These are phyloP conservation scores for Aphidius ervi DNA, from an alignment of 1,140 invertebrate genomes.

Conservation along the genomic window DNA sequence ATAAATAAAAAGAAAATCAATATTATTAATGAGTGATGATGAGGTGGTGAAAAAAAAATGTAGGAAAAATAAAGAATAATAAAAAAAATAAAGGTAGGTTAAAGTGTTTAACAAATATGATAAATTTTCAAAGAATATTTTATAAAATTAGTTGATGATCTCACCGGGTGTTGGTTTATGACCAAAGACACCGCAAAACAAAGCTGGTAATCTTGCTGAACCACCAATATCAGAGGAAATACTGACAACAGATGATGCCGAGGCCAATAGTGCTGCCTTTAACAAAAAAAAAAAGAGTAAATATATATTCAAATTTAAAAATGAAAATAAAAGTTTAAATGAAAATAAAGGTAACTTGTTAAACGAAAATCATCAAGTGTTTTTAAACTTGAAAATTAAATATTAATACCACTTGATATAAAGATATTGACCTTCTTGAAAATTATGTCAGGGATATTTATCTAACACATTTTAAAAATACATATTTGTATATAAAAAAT, in stretches of 20 bases:
- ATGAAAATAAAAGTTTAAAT: not conserved
- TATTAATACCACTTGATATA: too few relatives aligned
- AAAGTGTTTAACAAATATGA: too few relatives aligned
- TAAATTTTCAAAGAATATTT: slow-evolving; percentile 7
- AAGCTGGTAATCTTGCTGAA: slow-evolving; percentile 76
- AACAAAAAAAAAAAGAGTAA: slow-evolving; percentile 19
- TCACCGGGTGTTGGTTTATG: slow-evolving; percentile 70
- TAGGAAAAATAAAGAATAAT: too few relatives aligned
- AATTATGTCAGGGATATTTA: too few relatives aligned
- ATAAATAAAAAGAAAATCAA: slow-evolving; percentile 12
- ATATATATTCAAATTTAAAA: not conserved
- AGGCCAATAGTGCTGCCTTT: slow-evolving; percentile 62
- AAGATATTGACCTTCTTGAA: too few relatives aligned
- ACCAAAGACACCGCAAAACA: slow-evolving; percentile 83
- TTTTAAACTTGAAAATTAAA: too few relatives aligned
- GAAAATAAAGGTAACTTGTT: not conserved
- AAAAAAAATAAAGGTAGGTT: too few relatives aligned
- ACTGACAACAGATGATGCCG: slow-evolving; percentile 74
- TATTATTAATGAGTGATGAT: not conserved
- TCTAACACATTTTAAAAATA: too few relatives aligned
- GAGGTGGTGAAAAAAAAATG: not conserved
- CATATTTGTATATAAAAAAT: too few relatives aligned
- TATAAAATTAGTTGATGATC: not conserved
- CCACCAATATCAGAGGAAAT: slow-evolving; percentile 83
- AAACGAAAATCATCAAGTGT: too few relatives aligned